Evolutionary conservation across 1,140 invertebrate genomes (phyloP).

Genomic region (Carcinoscorpius rotundicauda): DNA sequence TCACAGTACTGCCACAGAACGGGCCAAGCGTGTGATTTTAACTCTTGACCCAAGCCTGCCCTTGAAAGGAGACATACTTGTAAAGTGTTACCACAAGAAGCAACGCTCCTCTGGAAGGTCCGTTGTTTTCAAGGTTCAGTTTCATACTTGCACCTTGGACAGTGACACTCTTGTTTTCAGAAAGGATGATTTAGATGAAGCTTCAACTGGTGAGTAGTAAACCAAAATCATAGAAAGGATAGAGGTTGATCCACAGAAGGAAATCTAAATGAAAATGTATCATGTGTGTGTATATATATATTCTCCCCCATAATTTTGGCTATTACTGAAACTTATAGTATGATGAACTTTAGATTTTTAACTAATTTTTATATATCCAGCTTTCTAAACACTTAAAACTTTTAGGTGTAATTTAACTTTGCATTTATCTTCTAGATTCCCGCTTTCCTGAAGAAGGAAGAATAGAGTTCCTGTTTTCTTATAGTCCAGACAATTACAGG

Average conservation of each 20-base stretch:
- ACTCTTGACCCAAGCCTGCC: slow-evolving; percentile 50
- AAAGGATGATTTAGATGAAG: slow-evolving; percentile 70
- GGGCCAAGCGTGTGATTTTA: slow-evolving; percentile 35
- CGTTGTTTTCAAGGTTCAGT: slow-evolving; percentile 65
- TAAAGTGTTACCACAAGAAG: slow-evolving; percentile 71
- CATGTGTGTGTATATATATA: too few species aligned
- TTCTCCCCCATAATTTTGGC: too few species aligned
- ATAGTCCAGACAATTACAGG: slow-evolving; percentile 11
- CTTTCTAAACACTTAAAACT: too few species aligned
- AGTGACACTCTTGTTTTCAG: slow-evolving; percentile 61
- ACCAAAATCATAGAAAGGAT: not conserved
- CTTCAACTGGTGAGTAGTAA: slow-evolving; percentile 50
- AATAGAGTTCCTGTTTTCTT: slow-evolving; percentile 44
- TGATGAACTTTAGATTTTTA: not conserved
- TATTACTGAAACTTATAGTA: not conserved
- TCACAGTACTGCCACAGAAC: slow-evolving; percentile 2
- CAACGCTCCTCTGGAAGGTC: slow-evolving; percentile 35
- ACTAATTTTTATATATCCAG: slow-evolving; percentile 20
- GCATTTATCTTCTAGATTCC: slow-evolving; percentile 29
- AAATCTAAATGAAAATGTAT: too few species aligned
- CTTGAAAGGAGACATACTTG: slow-evolving; percentile 73
- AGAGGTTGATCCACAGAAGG: not conserved
- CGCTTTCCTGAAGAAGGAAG: slow-evolving; percentile 50
- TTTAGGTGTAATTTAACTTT: too few species aligned
- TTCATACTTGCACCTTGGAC: slow-evolving; percentile 77